Evolutionary conservation across 2,113 vertebrate species (phyloP), one percentile per base, ranked within the genome.

Genomic region (Ochotona princeps): DNA sequence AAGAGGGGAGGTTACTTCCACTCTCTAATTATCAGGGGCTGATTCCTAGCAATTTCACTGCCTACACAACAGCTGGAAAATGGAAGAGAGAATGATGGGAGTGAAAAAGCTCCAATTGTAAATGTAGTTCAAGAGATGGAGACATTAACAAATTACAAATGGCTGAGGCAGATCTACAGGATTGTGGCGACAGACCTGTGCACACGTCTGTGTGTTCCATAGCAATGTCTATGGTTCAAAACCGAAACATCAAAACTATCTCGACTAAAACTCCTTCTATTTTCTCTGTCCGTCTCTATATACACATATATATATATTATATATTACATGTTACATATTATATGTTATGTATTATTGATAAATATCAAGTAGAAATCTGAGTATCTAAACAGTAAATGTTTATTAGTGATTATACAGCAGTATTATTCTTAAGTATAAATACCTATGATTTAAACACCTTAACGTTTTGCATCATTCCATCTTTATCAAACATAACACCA

Each of bases 341-440:
- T 4, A 44, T 44, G 38, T 44, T 4, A 44, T 44, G 38, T 44
- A 44, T 44, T 44, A 44, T 44, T 44, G 38, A 44, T 44, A 44
- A 44, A 44, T 44, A 44, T 44, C 38, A 44, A 44, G 38, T 44
- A 44, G 38, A 44, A 44, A 44, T 44, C 38, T 44, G 38, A 44
- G 38, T 44, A n/a, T 25, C 61, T 54, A 44, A 44, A 44, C 6
- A 44, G 38, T 44, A 44, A 44, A 44, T 44, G 38, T 44, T 44
- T 51, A 63, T 38, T 85, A 83, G 28, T 79, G 25, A 12, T 70
- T 30, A 44, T 38, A 17, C 47, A 38, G n/a, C 4, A 90, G 28
- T 49, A 47, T 63, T 80, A 75, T 67, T 83, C 30, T 78, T 69
- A 90, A 44, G 73, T 87, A 72, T 38, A 49, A 93, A n/a, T n/a